Conservation (phyloP, 2,113 vertebrate species). For the Microcebus tavaratra region DNA sequence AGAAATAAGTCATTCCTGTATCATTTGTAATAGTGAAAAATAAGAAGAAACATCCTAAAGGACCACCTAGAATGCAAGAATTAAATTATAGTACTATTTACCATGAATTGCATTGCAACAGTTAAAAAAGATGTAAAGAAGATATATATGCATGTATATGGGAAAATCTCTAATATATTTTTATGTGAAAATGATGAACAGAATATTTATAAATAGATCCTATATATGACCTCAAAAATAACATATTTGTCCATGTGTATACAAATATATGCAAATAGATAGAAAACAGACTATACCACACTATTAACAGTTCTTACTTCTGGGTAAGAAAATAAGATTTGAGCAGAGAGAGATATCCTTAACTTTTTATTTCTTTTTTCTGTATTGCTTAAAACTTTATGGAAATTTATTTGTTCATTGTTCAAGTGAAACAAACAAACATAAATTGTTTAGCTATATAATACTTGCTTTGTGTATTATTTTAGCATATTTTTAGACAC, state of each 20-base stretch:
- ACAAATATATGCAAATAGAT: neutral
- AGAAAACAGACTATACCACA: neutral
- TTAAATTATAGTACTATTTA: neutral
- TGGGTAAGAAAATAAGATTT: neutral
- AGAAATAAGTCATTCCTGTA: neutral
- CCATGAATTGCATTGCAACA: neutral
- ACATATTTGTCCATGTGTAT: neutral
- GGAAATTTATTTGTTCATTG: neutral
- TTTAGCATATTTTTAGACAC: neutral
- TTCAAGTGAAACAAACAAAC: neutral
- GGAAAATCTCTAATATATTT: neutral
- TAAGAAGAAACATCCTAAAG: neutral
- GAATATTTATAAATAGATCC: neutral
- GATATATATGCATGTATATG: neutral
- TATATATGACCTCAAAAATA: neutral
- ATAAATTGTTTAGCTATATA: neutral
- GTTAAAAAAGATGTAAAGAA: neutral
- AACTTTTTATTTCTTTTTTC: neutral
- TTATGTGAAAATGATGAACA: neutral
- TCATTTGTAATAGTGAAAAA: neutral
- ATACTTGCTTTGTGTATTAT: neutral
- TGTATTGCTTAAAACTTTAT: neutral
- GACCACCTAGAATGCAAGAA: neutral
- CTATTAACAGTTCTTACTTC: constrained; percentile 6
- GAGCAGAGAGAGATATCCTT: neutral